A percentile compares a stretch with the other conserved stretches of the same genome.
phyloP scores from a whole-genome alignment of 1,140 invertebrate genomes.

The Nephila pilipes region DNA sequence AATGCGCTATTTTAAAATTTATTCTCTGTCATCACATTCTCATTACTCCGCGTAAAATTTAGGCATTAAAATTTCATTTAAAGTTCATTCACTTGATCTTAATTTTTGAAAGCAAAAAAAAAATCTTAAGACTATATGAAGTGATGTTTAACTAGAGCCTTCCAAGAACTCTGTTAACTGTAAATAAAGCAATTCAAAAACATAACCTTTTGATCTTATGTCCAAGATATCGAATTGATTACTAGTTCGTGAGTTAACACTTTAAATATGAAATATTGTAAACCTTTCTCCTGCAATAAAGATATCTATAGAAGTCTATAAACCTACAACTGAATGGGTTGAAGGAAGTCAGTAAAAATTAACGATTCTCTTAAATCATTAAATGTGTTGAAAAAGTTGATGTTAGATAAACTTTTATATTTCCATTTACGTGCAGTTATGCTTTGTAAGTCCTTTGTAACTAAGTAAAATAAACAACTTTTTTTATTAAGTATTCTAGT shows the following conservation, averaged over 20 bases:
- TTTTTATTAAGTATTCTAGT: no score
- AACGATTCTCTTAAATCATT: conserved; percentile 7
- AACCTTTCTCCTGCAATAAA: not conserved
- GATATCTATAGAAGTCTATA: not conserved
- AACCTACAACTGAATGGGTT: not conserved
- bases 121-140: no score
- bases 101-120: no score
- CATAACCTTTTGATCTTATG: not conserved
- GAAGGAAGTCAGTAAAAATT: not conserved
- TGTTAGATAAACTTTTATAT: not conserved
- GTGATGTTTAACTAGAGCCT: not conserved
- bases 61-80: no score
- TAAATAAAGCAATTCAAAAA: not conserved
- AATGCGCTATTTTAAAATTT: no score
- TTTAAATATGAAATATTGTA: not conserved
- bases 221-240: not conserved
- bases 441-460: not conserved
- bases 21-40: no score
- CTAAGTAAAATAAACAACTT: no score
- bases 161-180: not conserved
- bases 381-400: not conserved
- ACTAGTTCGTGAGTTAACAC: not conserved
- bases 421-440: not conserved
- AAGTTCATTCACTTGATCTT: no score
- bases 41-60: no score